Base-by-base conservation (phyloP, 1,140 invertebrate species). In the Melipona quadrifasciata region DNA sequence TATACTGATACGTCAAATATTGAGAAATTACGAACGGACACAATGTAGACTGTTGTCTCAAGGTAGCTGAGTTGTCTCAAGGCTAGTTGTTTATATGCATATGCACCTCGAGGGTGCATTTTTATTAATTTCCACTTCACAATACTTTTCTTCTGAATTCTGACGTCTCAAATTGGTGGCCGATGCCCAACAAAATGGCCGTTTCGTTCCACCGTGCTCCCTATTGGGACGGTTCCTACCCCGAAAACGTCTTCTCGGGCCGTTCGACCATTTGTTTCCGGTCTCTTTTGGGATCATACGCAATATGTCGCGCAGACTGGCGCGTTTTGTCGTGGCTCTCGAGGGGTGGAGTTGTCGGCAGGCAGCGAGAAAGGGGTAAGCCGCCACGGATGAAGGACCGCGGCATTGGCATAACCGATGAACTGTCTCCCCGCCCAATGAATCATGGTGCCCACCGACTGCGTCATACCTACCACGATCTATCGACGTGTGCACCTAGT, bases 391-490 rank as follows among this genome's bases (percentile, higher is more conserved):
- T 84, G 89, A 87, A 53, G 82, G 74, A 89, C 80, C 84, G 86
- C 87, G 39, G 77, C 87, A 84, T 87, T 80, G 89, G 85, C 87
- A 89, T 91, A 91, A 91, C 89, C 84, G 90, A 91, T 91, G 90
- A 87, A 90, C 89, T 76, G 82, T 82, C 81, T 83, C 83, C 74
- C 79, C 85, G 73, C 81, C 68, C 90, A 80, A 91, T 91, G 90
- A 91, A 91, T 91, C 89, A 91, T 90, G 75, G 86, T 89, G 82
- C 87, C 79, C 53, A 27, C 47, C 47, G 64, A 19, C 65, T 84
- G 75, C 67, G 82, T 78, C 73, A 53, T 34, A n/a, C 65, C 21
- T 27, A 47, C 51, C 11, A 27, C 74, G 55, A 78, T 83, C 74
- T 58, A 82, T 75, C 58, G 80, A 82, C 55, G 39, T 47, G 39